Percentiles rank a stretch among this genome's conserved stretches.
Evolutionary conservation across 2,113 vertebrate genomes (phyloP).

Genomic region (Tapirus terrestris): DNA sequence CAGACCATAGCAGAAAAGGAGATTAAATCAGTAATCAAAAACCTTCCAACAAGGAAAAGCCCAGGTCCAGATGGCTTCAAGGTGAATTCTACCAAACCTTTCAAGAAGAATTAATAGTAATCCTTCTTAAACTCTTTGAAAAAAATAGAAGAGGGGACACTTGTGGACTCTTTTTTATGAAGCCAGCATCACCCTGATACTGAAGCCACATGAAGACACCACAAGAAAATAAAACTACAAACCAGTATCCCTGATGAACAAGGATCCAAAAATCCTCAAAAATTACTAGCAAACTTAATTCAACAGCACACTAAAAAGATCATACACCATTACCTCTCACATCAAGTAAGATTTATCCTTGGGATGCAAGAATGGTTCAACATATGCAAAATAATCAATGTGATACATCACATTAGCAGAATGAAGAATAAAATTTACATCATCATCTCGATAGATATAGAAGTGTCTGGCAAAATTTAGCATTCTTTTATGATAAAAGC

Average conservation of each 20-base stretch:
- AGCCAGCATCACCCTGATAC: not conserved
- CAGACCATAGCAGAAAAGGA: not conserved
- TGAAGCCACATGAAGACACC: not conserved
- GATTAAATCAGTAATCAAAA: not conserved
- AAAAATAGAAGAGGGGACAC: not conserved
- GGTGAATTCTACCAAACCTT: not conserved
- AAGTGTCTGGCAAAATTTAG: not conserved
- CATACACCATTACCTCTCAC: not conserved
- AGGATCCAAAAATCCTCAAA: not conserved
- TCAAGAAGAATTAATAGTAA: not conserved
- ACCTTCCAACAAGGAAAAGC: not conserved
- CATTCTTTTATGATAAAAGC: not conserved
- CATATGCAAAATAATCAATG: not conserved
- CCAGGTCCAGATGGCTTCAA: not conserved
- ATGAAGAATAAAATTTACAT: not conserved
- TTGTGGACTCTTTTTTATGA: not conserved
- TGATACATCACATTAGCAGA: not conserved
- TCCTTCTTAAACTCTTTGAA: not conserved
- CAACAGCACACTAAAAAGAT: not conserved
- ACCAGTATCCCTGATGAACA: not conserved
- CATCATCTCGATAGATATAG: not conserved
- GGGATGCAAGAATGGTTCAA: not conserved
- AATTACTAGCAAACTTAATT: not conserved
- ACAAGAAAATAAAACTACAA: not conserved
- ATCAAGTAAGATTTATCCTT: not conserved